Base-by-base conservation (phyloP, 2,113 vertebrate species). In the Anhinga anhinga region DNA sequence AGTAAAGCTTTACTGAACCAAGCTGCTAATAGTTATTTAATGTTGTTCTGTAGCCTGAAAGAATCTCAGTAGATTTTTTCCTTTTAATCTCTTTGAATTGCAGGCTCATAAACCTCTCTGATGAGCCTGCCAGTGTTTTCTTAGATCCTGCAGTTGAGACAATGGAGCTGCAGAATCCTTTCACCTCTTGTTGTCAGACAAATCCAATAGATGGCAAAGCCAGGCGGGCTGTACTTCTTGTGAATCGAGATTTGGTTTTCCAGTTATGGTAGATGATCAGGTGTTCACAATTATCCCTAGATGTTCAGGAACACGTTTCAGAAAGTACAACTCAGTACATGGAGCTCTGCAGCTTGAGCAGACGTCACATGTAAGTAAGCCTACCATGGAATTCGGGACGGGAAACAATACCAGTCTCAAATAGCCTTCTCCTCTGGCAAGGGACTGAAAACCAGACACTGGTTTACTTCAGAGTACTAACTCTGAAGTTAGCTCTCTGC, bases 11-110 rank as follows among this genome's bases (percentile, higher is more conserved):
- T 98, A 96, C 97, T 98, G 98, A 98, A 97, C 96, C 98, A 91
- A 96, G 97, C 97, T 96, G 95, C 98, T 98, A 98, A 98, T 98
- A 98, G 98, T 98, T 98, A 98, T 98, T 99, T 98, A 98, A 98
- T 98, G 98, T 98, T 98, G 98, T 98, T 98, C 98, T 98, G 95
- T 88, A 97, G 97, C 95, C 97, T 98, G 97, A 98, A 98, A 98
- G 98, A 98, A 98, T 98, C 97, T 97, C 97, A 82, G 86, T 97
- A 98, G 98, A 98, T 98, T 98, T 97, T 98, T 98, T 97, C 97
- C 97, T 98, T 98, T 98, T 98, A 98, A 98, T 98, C 98, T 98
- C 97, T 97, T 98, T 98, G 98, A 98, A 98, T 97, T 98, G 98
- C 95, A 96, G 97, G 97, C 98, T 98, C 97, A 95, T 98, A 98